Conservation (phyloP, 2,113 vertebrate genomes). For the Addax nasomaculatus region DNA sequence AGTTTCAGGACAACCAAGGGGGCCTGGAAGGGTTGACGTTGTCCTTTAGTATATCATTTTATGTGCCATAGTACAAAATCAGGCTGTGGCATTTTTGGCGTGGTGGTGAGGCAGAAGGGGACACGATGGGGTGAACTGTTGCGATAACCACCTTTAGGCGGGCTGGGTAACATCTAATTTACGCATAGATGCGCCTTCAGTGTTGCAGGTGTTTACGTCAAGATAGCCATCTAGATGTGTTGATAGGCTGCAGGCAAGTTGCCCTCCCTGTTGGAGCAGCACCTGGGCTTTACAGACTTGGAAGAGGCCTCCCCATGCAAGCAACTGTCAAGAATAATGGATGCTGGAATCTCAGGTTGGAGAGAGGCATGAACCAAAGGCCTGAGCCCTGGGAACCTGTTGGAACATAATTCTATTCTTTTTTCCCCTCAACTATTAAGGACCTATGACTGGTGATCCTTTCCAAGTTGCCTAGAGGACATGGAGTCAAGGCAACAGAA, state of each 20-base stretch:
- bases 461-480: not conserved
- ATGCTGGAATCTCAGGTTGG: not conserved
- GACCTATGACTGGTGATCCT: not conserved
- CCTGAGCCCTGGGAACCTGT: slow-evolving; percentile 18
- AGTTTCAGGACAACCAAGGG: not conserved
- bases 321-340: slow-evolving; percentile 37
- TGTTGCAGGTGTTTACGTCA: not conserved
- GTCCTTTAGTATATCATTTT: not conserved
- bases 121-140: not conserved
- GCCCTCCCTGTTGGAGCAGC: not conserved
- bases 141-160: not conserved
- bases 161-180: not conserved
- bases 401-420: not conserved
- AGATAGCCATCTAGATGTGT: slow-evolving; percentile 5
- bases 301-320: not conserved
- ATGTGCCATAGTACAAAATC: not conserved
- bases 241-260: not conserved
- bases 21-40: not conserved
- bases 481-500: not conserved
- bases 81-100: not conserved
- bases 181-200: not conserved
- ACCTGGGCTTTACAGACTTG: slow-evolving; percentile 31
- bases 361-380: not conserved
- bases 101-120: not conserved
- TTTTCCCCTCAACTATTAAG: not conserved